Evolutionary conservation across 2,888 invertebrate genomes (phyloP).

Genomic region (Morpho deidamia): DNA sequence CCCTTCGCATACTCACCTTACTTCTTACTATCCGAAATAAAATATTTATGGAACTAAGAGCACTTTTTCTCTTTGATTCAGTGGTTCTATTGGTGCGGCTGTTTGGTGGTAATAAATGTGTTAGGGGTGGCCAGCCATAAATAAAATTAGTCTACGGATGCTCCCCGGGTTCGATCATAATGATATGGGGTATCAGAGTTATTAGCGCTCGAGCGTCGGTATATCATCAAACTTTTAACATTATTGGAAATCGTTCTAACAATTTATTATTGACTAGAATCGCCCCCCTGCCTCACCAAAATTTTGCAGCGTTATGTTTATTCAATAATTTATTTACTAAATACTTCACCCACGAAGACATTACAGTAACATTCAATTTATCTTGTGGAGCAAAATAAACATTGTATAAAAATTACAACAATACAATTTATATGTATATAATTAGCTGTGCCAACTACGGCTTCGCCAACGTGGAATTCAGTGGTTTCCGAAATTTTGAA

Average conservation of each 20-base stretch:
- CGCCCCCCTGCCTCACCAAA: background rate
- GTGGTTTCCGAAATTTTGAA: too few species aligned
- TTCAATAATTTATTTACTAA: too few species aligned
- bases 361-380: too few species aligned
- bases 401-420: too few species aligned
- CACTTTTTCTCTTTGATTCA: conserved; percentile 78
- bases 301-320: too few species aligned
- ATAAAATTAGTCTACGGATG: conserved; percentile 60
- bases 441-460: too few species aligned
- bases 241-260: background rate
- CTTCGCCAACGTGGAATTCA: too few species aligned
- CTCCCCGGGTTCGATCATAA: conserved; percentile 7
- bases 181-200: conserved; percentile 10
- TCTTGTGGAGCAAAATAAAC: too few species aligned
- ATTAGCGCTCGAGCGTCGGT: conserved; percentile 10
- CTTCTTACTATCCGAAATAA: conserved; percentile 76
- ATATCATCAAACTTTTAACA: background rate
- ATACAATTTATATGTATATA: too few species aligned
- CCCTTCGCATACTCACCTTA: conserved; percentile 41
- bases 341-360: too few species aligned
- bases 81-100: conserved; percentile 73
- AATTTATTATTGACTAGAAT: background rate
- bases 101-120: conserved; percentile 70
- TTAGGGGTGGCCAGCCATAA: conserved; percentile 54
- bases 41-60: conserved; percentile 74